Percentiles rank a stretch among this genome's conserved stretches.
Conservation (phyloP, 2,797 vertebrate species). For the Acanthurus lineatus region DNA sequence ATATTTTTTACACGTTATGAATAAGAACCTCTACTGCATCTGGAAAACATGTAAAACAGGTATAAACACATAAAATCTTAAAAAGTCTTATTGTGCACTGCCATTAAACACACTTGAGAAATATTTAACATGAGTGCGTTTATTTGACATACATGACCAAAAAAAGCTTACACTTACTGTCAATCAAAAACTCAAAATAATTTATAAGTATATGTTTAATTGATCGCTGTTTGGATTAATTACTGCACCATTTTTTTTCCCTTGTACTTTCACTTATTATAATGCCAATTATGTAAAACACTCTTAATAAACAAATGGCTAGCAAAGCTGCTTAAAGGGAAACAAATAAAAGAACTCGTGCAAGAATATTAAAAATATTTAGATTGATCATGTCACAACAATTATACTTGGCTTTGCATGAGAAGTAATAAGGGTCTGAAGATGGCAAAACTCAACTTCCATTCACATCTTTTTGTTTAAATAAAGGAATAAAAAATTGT, state of each 20-base stretch:
- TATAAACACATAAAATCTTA: not conserved
- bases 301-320: not conserved
- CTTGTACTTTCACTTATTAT: not conserved
- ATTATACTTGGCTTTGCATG: not conserved
- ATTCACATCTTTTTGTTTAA: not conserved
- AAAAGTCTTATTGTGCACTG: not conserved
- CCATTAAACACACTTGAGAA: not conserved
- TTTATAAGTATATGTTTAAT: not conserved
- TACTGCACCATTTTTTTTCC: not conserved
- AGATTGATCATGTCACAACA: not conserved
- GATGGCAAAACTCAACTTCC: not conserved
- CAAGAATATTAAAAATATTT: not conserved
- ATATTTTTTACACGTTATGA: conserved; percentile 23
- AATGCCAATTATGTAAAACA: not conserved
- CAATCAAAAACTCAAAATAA: not conserved
- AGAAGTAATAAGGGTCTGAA: not conserved
- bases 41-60: not conserved
- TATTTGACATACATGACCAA: not conserved
- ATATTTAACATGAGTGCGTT: conserved; percentile 1
- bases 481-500: not conserved
- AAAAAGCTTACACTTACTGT: not conserved
- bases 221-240: not conserved
- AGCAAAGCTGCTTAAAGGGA: not conserved
- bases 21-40: conserved; percentile 1
- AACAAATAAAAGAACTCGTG: not conserved